phyloP scores from a whole-genome alignment of 2,113 vertebrate species.

The Scopus umbretta region DNA sequence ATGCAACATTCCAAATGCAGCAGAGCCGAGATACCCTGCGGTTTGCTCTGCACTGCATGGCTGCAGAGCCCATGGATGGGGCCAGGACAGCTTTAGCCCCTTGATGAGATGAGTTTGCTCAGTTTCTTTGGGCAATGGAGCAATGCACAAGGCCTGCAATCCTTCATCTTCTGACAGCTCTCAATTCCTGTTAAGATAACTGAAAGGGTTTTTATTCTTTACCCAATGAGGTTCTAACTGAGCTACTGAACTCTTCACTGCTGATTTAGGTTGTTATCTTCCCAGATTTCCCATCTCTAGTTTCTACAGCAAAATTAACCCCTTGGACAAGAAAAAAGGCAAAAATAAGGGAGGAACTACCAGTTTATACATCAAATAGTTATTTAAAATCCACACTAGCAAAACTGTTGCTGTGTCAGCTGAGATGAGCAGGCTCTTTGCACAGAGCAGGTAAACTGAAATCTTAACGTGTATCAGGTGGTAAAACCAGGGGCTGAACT shows the following conservation, averaged over 20 bases:
- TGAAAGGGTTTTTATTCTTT: not conserved
- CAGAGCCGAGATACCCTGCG: not conserved
- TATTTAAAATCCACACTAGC: not conserved
- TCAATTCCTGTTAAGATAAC: not conserved
- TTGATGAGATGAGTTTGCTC: not conserved
- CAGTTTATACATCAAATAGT: not conserved
- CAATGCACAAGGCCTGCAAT: fast-evolving
- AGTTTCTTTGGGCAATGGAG: not conserved
- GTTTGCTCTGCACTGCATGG: not conserved
- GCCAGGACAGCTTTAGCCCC: not conserved
- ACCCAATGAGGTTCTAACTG: not conserved
- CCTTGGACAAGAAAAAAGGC: not conserved
- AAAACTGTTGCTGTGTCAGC: not conserved
- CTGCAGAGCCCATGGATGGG: not conserved
- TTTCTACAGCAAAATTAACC: not conserved
- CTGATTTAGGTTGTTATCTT: not conserved
- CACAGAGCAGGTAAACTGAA: not conserved
- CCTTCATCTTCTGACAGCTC: not conserved
- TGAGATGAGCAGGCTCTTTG: not conserved
- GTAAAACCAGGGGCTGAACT: not conserved
- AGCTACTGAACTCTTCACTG: not conserved
- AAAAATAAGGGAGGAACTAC: not conserved
- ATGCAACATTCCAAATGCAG: fast-evolving
- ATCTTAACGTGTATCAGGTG: not conserved
- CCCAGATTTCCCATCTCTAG: not conserved